Evolutionary conservation across 2,888 invertebrate genomes (phyloP), one percentile per base, ranked within the genome.

Genomic region (Dexiosoma caninum): DNA sequence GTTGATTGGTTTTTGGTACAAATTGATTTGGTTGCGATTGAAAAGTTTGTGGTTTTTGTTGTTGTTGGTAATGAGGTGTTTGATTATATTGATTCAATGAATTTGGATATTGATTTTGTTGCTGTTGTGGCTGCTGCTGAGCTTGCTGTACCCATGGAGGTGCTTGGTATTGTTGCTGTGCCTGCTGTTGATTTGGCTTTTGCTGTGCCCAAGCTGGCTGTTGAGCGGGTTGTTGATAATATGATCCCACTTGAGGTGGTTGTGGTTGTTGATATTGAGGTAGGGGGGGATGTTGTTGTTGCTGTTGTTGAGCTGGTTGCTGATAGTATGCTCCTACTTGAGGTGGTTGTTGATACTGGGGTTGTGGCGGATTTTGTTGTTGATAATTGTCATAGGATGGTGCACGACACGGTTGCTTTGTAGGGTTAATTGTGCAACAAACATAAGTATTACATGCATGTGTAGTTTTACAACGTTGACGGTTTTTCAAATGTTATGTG

Each of bases 1-100:
- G 75, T 81, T 87, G 88, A 86, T 87, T 88, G 85, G 86, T 85
- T 80, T 88, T 88, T 84, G 87, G 83, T 84, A 86, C 85, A 83
- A 83, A 83, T 85, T 83, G 85, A 74, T 85, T 86, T 79, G 85
- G 85, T 82, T 85, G 85, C 81, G 70, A 76, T 78, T 83, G 83
- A 67, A 83, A 78, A 64, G 77, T 83, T 62, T 79, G 78, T 78
- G n/a, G n/a, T n/a, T n/a, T n/a, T n/a, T 84, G 16, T 53, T 51
- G 66, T 49, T 62, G 77, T 32, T 55, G 66, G 62, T 76, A 77
- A 83, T 82, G 75, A 72, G 84, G 85, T 81, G 83, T 83, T 85
- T 82, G 81, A 57, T 60, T 75, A 75, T 67, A 66, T 66, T 77
- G 82, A 66, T 72, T 79, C 42, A 82, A 85, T 72, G 83, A 84